Conservation (phyloP, 1,140 invertebrate genomes). For the Lamellibrachia luymesi region DNA sequence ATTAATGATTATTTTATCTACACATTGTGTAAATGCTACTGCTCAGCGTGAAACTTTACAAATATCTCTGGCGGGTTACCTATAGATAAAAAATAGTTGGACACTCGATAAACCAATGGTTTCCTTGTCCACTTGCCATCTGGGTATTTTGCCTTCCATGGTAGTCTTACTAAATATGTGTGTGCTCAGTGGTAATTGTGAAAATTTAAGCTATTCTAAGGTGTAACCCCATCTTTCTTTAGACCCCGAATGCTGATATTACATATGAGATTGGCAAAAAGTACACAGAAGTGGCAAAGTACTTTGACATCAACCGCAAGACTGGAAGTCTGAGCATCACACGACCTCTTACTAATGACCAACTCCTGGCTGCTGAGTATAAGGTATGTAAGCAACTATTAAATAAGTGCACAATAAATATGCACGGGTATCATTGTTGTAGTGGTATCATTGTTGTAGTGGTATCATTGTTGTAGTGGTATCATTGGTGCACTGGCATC, state of each 20-base stretch:
- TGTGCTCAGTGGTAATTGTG: background rate
- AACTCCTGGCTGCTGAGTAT: background rate
- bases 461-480: no score
- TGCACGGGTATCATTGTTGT: background rate
- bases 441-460: no score
- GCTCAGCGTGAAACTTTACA: background rate
- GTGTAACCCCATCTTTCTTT: background rate
- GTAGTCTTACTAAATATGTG: background rate
- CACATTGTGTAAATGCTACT: background rate
- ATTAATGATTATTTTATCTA: no score
- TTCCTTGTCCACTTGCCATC: background rate
- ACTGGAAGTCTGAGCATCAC: conserved; percentile 4
- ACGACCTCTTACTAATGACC: conserved; percentile 15
- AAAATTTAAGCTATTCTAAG: background rate
- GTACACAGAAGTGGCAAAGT: background rate
- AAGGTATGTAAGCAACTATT: conserved; percentile 4
- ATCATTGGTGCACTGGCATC: no score
- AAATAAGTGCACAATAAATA: background rate
- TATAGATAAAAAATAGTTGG: no score
- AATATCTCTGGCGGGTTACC: background rate
- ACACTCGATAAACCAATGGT: background rate
- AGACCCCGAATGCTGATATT: conserved; percentile 18
- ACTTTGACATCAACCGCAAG: conserved; percentile 4
- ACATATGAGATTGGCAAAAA: conserved; percentile 3
- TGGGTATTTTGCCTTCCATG: background rate